Conservation (phyloP, 2,888 invertebrate genomes). For the Graphium colonna region DNA sequence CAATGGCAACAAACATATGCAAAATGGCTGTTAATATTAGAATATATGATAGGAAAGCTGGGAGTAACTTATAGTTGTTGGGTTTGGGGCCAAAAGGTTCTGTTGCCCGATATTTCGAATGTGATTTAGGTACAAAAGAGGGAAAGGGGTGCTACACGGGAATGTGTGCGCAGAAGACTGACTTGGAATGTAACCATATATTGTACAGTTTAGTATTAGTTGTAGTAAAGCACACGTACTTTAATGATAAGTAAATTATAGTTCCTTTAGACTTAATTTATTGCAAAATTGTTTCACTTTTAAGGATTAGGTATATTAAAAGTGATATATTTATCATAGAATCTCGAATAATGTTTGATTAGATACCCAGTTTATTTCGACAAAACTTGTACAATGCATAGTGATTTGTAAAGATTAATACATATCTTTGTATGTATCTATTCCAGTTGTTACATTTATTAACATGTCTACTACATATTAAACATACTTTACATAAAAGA, state of each 20-base stretch:
- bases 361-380: slow-evolving; percentile 29
- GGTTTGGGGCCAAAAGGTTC: neutral
- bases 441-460: neutral
- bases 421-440: neutral
- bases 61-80: slow-evolving; percentile 1
- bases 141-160: slow-evolving; percentile 38
- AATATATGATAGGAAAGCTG: slow-evolving; percentile 2
- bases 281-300: slow-evolving; percentile 5
- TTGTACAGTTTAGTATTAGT: slow-evolving; percentile 32
- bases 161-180: slow-evolving; percentile 67
- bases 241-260: slow-evolving; percentile 34
- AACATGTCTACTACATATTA: slow-evolving; percentile 2
- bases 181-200: slow-evolving; percentile 62
- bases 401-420: slow-evolving; percentile 12
- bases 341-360: slow-evolving; percentile 14
- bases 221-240: slow-evolving; percentile 28
- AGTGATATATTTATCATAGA: slow-evolving; percentile 20
- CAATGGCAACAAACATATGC: slow-evolving; percentile 44
- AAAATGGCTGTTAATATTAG: slow-evolving; percentile 50
- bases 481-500: slow-evolving; percentile 25
- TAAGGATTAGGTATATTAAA: slow-evolving; percentile 17
- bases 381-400: slow-evolving; percentile 9
- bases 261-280: slow-evolving; percentile 36
- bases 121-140: slow-evolving; percentile 33
- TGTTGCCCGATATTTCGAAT: slow-evolving; percentile 25